A percentile compares a stretch with the other conserved stretches of the same genome.
Evolutionary conservation across 2,888 invertebrate species (phyloP).

Genomic region (Lithophane leautieri): DNA sequence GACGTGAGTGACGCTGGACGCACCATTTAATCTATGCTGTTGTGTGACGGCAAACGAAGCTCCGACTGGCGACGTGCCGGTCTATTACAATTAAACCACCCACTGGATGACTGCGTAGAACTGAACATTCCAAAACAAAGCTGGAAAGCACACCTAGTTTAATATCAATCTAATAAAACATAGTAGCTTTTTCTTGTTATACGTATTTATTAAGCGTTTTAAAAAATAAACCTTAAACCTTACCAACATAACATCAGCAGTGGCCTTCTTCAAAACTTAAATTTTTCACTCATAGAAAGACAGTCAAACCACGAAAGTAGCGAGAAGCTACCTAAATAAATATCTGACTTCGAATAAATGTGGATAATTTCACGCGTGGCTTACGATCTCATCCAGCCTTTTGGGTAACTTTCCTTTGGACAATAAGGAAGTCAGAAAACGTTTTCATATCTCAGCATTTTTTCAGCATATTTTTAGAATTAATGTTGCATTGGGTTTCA

Average conservation of each 20-base stretch:
- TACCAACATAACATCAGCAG: not conserved
- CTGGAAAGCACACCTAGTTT: not conserved
- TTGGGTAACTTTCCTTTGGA: slow-evolving; percentile 30
- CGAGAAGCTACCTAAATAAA: slow-evolving; percentile 43
- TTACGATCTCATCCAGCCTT: slow-evolving; percentile 40
- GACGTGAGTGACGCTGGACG: slow-evolving; percentile 3
- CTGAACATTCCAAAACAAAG: slow-evolving; percentile 29
- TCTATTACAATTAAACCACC: slow-evolving; percentile 39
- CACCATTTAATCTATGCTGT: slow-evolving; percentile 30
- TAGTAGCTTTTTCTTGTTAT: not conserved
- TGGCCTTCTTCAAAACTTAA: slow-evolving; percentile 3
- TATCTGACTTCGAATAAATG: slow-evolving; percentile 45
- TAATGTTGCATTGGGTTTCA: not conserved
- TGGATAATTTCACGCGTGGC: slow-evolving; percentile 50
- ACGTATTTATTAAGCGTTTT: slow-evolving; percentile 8
- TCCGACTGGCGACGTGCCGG: not conserved
- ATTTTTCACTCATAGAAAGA: slow-evolving; percentile 8
- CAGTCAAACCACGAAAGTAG: not conserved
- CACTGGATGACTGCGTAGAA: slow-evolving; percentile 8
- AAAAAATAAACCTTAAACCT: not conserved
- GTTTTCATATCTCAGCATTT: not conserved
- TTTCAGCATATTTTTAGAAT: not conserved
- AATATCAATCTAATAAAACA: not conserved
- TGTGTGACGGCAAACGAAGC: slow-evolving; percentile 10
- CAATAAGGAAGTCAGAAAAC: slow-evolving; percentile 9